Evolutionary conservation across 2,888 invertebrate species (phyloP), one percentile per base, ranked within the genome.

Genomic region (Polyploca ridens): DNA sequence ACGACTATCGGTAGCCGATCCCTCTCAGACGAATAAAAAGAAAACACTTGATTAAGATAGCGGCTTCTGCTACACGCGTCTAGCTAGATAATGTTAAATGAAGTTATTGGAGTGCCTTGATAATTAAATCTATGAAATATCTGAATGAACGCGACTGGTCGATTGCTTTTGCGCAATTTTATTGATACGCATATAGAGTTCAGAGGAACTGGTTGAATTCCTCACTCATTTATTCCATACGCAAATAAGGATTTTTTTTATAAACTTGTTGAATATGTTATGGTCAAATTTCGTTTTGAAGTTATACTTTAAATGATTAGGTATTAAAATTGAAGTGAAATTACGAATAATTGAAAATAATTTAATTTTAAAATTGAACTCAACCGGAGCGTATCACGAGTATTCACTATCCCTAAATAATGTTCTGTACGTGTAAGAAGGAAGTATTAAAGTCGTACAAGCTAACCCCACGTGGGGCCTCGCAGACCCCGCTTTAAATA

Each of bases 381-480:
- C 58, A 62, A 62, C 59, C 41, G 59, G 66, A 69, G 63, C 65
- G 66, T 67, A 64, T 73, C 70, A 71, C 63, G 63, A 63, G 66
- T 67, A 67, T 64, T 66, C 73, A 71, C 66, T 71, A 71, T 74
- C 74, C 75, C 75, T 76, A 76, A 82, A 77, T 79, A 80, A 78
- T 75, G 77, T 71, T 69, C 70, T 76, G 82, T 81, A 85, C 87
- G 86, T 87, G 88, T 87, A 84, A 81, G 87, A 82, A 88, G 91
- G 90, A 92, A 91, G 90, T 90, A 91, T 90, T 92, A 91, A 89
- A 91, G 83, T 87, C 89, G 83, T 86, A 88, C 89, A 88, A 91
- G 86, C 85, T 85, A 90, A 89, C 93, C 91, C 91, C 86, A 83
- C 84, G 84, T 75, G 74, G 76, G 74, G 79, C 63, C 71, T 60